Evolutionary conservation across 2,888 invertebrate genomes (phyloP).

Genomic region (Phrixothrix hirtus): DNA sequence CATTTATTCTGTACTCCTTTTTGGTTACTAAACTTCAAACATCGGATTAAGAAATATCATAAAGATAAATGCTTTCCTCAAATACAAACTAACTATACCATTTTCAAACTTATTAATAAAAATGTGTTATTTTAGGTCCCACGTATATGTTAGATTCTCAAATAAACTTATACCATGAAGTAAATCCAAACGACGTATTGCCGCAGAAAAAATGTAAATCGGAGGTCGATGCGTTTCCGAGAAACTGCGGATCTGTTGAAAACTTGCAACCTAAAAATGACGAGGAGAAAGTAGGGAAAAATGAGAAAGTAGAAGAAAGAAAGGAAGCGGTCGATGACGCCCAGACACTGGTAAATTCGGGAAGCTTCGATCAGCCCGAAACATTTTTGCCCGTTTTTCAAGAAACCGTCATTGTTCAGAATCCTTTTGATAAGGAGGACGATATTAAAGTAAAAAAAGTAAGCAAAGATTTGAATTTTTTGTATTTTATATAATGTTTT

Average conservation of each 20-base stretch:
- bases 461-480: too few relatives aligned
- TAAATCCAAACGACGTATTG: slow-evolving; percentile 9
- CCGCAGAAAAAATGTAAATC: slow-evolving; percentile 25
- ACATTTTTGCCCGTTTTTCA: slow-evolving; percentile 37
- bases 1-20: too few relatives aligned
- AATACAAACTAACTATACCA: too few relatives aligned
- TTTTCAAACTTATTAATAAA: too few relatives aligned
- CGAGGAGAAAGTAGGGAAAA: slow-evolving; percentile 15
- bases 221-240: slow-evolving; percentile 12
- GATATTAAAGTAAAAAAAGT: slow-evolving; percentile 47
- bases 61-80: too few relatives aligned
- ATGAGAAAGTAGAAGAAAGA: slow-evolving; percentile 21
- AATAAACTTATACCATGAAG: slow-evolving; percentile 20
- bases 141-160: slow-evolving; percentile 21
- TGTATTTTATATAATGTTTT: too few relatives aligned
- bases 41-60: too few relatives aligned
- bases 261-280: slow-evolving; percentile 8
- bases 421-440: slow-evolving; percentile 39
- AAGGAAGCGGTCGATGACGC: slow-evolving; percentile 18
- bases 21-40: too few relatives aligned
- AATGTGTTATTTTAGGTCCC: slow-evolving; percentile 19
- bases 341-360: slow-evolving; percentile 9
- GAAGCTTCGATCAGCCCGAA: slow-evolving; percentile 20
- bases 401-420: slow-evolving; percentile 36
- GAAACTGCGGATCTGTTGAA: slow-evolving; percentile 5